Base-by-base conservation (phyloP, 2,797 vertebrate species). In the Heterohyrax brucei region DNA sequence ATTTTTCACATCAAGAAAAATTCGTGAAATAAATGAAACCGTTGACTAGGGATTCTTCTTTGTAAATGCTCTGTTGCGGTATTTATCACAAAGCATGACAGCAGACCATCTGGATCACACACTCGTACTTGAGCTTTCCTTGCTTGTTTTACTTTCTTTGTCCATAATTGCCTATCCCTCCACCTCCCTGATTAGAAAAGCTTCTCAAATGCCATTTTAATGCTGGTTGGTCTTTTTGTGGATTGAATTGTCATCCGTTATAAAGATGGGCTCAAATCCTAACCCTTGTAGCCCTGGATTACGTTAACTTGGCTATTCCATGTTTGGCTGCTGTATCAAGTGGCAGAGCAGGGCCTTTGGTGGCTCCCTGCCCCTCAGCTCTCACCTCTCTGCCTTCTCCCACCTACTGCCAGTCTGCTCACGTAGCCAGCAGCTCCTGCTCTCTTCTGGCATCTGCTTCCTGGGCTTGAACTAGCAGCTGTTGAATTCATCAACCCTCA, bases 31-130 rank as follows among this genome's bases (percentile, higher is more conserved):
- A 77, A 89, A 92, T 48, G 73, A 88, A 62, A 46, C 3, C 44
- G 73, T 24, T 93, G 70, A 3, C 78, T 82, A 92, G 75, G 46
- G 48, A 62, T 14, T 64, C 22, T 85, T 24, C 48, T 93, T 86
- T 68, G 46, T 59, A 92, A 93, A 84, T 53, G 64, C 30, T 39
- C 2, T 21, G 8, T 64, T 70, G 19, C 66, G 5, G 7, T 62
- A 56, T 78, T 88, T 53, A 64, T 30, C 64, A 44, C 14, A 30
- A 30, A 30, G 48, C 26, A 30, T 8, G 12, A 33, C 12, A 70
- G 33, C 24, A 22, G 33, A 33, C 75, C 59, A 44, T 59, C 81
- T 0, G 0, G 53, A 59, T 16, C 13, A n/a, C 33, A 1, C 9
- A 12, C 33, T 70, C 62, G 72, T 3, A 33, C 22, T 26, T 73